phyloP scores from a whole-genome alignment of 2,888 invertebrate genomes.

The Apeira syringaria region DNA sequence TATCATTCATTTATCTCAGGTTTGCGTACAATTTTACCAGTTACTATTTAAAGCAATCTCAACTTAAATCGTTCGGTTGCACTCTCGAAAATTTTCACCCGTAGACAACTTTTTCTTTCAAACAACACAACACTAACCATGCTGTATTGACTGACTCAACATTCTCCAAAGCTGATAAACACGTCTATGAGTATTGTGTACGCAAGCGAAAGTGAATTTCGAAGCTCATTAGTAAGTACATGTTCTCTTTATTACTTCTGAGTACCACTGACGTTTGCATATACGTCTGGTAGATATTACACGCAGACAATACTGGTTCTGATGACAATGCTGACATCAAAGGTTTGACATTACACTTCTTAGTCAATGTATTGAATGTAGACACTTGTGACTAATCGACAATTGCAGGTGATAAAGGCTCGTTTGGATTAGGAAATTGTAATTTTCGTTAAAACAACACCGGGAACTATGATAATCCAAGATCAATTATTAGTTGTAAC shows the following conservation, averaged over 20 bases:
- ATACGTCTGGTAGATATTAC: slow-evolving; percentile 1
- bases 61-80: neutral
- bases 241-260: slow-evolving; percentile 20
- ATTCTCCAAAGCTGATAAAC: slow-evolving; percentile 21
- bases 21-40: too few relatives aligned
- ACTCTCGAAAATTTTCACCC: slow-evolving; percentile 12
- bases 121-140: slow-evolving; percentile 17
- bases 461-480: too few relatives aligned
- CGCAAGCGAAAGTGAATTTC: slow-evolving; percentile 26
- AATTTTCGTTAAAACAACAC: too few relatives aligned
- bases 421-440: too few relatives aligned
- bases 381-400: slow-evolving; percentile 9
- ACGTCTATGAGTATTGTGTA: slow-evolving; percentile 19
- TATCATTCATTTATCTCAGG: too few relatives aligned
- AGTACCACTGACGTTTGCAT: slow-evolving; percentile 3
- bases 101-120: slow-evolving; percentile 18
- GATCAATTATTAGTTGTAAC: too few relatives aligned
- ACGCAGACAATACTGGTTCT: slow-evolving; percentile 6
- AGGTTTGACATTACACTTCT: slow-evolving; percentile 16
- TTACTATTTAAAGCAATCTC: too few relatives aligned
- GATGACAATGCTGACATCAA: slow-evolving; percentile 4
- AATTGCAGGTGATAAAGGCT: neutral
- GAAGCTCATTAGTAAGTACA: slow-evolving; percentile 22
- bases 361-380: slow-evolving; percentile 8
- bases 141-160: slow-evolving; percentile 20